Evolutionary conservation across 2,113 vertebrate genomes (phyloP), one percentile per base, ranked within the genome.

Genomic region (Aspidoscelis tigris): DNA sequence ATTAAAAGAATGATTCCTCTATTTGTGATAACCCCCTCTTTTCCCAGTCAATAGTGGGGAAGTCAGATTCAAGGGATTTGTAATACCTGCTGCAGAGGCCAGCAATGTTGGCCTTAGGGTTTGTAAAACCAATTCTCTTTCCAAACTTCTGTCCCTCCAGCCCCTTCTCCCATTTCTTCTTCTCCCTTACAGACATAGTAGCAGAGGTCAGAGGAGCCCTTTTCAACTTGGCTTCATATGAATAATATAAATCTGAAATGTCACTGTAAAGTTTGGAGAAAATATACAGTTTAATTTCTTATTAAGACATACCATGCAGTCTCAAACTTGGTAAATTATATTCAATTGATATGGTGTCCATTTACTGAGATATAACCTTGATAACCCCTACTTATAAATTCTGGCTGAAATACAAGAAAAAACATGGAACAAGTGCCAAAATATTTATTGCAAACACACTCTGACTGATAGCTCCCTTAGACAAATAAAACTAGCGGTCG

Each of bases 381-480:
- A 8, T 55, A 66, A 76, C 74, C 71, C 53, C 33, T 39, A 8
- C 12, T 47, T 5, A 10, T 39, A 76, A 61, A 64, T 14, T 14
- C 21, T 1, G 78, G 81, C n/a, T 86, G 71, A 33, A 53, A n/a
- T 22, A 44, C 39, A 18, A 39, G 39, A 70, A 50, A 68, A 83
- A 55, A 71, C 79, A 74, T 43, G 69, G 77, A 88, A 80, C 33
- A 80, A 79, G 83, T 69, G 78, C 69, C 18, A 22, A 76, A 70
- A 26, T 84, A 58, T 82, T 71, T 83, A 41, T 16, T 58, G 12
- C 78, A 78, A 88, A 24, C 44, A 43, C 7, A 0, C 39, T 80
- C 84, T 81, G 80, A 39, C 73, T 66, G 50, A 41, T 84, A 55
- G 39, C 6, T 65, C 61, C 39, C 53, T 66, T 41, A 20, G 21